Evolutionary conservation across 1,140 invertebrate genomes (phyloP).

Genomic region (Cherax quadricarinatus): DNA sequence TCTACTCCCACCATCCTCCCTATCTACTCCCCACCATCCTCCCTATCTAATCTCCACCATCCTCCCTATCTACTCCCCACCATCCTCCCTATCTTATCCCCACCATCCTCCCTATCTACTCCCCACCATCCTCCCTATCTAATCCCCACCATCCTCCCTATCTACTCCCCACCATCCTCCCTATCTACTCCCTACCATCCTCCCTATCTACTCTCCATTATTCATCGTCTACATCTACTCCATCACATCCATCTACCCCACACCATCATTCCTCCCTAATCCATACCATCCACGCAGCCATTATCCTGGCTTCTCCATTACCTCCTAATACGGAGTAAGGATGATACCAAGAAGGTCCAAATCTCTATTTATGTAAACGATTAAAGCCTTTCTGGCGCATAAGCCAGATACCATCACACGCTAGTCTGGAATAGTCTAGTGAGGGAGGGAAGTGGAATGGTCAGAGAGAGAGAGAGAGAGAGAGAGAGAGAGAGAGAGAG

Average conservation of each 20-base stretch:
- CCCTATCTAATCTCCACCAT: no score
- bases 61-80: no score
- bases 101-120: background rate
- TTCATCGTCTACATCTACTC: background rate
- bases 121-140: background rate
- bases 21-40: no score
- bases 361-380: conserved; percentile 28
- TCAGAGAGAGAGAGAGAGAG: no score
- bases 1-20: background rate
- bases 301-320: no score
- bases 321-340: background rate
- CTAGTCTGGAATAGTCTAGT: conserved; percentile 7
- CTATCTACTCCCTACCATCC: background rate
- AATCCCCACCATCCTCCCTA: no score
- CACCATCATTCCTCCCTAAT: background rate
- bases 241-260: background rate
- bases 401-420: conserved; percentile 37
- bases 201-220: background rate
- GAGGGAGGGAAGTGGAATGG: background rate
- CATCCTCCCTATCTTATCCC: no score
- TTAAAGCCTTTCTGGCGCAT: conserved; percentile 29
- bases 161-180: no score
- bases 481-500: no score
- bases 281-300: background rate
- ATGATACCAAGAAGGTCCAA: conserved; percentile 1